Evolutionary conservation across 2,797 vertebrate species (phyloP).

Genomic region (Thalassophryne amazonica): DNA sequence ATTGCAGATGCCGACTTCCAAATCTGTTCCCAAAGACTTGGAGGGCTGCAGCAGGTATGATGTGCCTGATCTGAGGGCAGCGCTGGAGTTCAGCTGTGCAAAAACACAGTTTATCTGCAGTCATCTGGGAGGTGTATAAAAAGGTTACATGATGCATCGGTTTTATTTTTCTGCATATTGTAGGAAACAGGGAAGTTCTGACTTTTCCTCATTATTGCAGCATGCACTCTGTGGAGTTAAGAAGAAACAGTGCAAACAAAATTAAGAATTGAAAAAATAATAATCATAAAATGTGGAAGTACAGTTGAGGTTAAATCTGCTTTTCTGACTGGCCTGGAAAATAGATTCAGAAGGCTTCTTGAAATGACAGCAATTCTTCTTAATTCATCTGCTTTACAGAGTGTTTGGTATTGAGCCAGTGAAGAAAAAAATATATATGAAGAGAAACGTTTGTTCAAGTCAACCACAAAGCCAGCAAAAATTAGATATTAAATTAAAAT

Average conservation of each 20-base stretch:
- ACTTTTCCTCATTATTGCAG: slow-evolving; percentile 52
- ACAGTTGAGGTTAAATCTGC: slow-evolving; percentile 6
- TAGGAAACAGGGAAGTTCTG: slow-evolving; percentile 55
- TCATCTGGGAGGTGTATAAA: slow-evolving; percentile 64
- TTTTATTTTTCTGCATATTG: slow-evolving; percentile 65
- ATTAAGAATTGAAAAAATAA: slow-evolving; percentile 4
- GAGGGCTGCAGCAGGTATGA: slow-evolving; percentile 54
- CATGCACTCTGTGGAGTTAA: slow-evolving; percentile 34
- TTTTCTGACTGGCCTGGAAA: background rate
- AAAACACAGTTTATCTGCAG: slow-evolving; percentile 69
- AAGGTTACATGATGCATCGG: slow-evolving; percentile 54
- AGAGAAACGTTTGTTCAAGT: background rate
- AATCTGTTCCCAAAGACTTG: slow-evolving; percentile 50
- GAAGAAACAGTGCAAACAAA: slow-evolving; percentile 16
- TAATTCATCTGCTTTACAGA: background rate
- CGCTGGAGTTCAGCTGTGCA: slow-evolving; percentile 75
- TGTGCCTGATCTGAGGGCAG: slow-evolving; percentile 70
- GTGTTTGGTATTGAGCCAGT: background rate
- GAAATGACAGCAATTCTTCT: background rate
- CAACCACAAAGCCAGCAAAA: slow-evolving; percentile 3
- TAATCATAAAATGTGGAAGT: background rate
- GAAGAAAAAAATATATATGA: background rate
- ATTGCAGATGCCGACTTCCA: slow-evolving; percentile 16
- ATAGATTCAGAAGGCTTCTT: background rate
- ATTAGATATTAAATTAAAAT: background rate